Conservation (phyloP, 2,113 vertebrate genomes). For the Dromas ardeola region DNA sequence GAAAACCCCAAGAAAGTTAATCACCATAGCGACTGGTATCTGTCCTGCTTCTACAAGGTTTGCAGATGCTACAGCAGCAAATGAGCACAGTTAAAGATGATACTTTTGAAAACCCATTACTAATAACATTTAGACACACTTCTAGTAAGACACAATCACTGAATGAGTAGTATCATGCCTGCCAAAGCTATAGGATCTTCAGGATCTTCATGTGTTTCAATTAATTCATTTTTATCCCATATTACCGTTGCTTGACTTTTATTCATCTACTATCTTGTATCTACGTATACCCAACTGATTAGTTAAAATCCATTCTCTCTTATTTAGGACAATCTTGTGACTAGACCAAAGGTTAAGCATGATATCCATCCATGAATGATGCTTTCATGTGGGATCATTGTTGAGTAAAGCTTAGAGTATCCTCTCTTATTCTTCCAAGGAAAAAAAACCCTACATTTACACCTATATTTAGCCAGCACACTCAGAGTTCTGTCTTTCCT, state of each 20-base stretch:
- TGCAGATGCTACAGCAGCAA: not conserved
- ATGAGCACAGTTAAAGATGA: not conserved
- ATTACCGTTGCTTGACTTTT: not conserved
- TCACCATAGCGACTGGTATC: not conserved
- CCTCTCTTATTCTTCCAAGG: not conserved
- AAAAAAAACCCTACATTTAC: not conserved
- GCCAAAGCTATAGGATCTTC: not conserved
- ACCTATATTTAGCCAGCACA: not conserved
- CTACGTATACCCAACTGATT: rapidly evolving
- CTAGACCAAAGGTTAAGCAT: not conserved
- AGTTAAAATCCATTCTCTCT: not conserved
- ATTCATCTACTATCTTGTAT: not conserved
- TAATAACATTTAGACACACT: not conserved
- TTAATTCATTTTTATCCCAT: not conserved
- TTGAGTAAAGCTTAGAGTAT: not conserved
- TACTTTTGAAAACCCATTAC: not conserved
- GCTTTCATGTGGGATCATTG: not conserved
- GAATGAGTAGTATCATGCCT: not conserved
- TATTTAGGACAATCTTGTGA: not conserved
- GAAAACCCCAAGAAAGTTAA: not conserved
- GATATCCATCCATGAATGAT: not conserved
- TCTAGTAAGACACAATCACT: not conserved
- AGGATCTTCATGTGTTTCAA: not conserved
- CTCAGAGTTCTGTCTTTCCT: not conserved
- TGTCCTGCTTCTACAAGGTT: not conserved